phyloP scores from a whole-genome alignment of 2,888 invertebrate species.

The Dynastes grantii region DNA sequence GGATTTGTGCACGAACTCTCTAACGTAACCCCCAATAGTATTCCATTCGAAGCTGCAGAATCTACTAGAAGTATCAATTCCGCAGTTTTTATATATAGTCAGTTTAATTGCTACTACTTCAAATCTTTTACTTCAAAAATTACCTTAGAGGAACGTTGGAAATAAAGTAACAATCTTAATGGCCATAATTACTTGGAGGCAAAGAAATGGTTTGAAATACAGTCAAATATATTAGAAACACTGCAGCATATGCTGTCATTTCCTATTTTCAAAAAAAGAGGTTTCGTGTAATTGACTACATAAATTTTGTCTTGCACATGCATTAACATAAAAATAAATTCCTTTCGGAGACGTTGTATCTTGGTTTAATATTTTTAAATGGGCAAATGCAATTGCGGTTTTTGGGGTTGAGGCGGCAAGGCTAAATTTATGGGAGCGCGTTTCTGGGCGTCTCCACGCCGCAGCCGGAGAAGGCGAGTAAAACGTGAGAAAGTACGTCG shows the following conservation, averaged over 20 bases:
- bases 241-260: too few relatives aligned
- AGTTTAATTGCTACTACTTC: too few relatives aligned
- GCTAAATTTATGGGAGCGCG: conserved; percentile 25
- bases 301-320: background rate
- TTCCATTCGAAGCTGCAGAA: too few relatives aligned
- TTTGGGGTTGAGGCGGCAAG: conserved; percentile 16
- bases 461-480: background rate
- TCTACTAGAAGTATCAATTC: too few relatives aligned
- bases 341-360: background rate
- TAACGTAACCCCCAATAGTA: too few relatives aligned
- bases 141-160: too few relatives aligned
- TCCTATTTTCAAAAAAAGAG: background rate
- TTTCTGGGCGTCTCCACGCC: conserved; percentile 14
- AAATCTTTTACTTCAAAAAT: too few relatives aligned
- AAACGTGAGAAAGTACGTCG: conserved; percentile 40
- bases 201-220: too few relatives aligned
- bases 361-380: conserved; percentile 46
- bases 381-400: conserved; percentile 35
- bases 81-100: too few relatives aligned
- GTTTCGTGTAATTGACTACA: background rate
- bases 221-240: background rate
- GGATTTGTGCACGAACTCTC: too few relatives aligned
- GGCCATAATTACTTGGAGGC: too few relatives aligned
- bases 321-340: conserved; percentile 19
- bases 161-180: too few relatives aligned